Conservation (phyloP, 2,888 invertebrate genomes). For the Chrysolina haemoptera region DNA sequence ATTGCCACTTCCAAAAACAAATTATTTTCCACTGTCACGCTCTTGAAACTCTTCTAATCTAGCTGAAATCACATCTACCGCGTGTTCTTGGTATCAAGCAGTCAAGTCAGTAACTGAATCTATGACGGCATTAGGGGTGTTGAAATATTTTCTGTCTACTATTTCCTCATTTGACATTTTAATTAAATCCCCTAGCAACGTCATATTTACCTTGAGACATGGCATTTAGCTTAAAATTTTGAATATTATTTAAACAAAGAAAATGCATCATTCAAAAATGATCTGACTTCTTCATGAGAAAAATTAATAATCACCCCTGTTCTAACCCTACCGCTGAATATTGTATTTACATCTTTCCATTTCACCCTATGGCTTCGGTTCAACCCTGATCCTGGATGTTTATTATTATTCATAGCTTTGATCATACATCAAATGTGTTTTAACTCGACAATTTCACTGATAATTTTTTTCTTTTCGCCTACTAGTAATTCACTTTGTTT, state of each 20-base stretch:
- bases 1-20: not conserved
- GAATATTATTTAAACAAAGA: constrained; percentile 20
- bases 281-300: constrained; percentile 25
- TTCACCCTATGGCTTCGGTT: not conserved
- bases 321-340: constrained; percentile 18
- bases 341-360: not conserved
- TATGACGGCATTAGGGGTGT: constrained; percentile 27
- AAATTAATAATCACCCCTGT: constrained; percentile 33
- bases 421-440: not conserved
- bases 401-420: not conserved
- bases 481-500: not conserved
- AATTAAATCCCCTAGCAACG: constrained; percentile 22
- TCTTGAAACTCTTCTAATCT: constrained; percentile 24
- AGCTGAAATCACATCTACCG: constrained; percentile 9
- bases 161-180: constrained; percentile 21
- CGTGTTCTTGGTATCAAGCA: constrained; percentile 22
- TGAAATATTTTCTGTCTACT: constrained; percentile 29
- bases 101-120: constrained; percentile 29
- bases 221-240: constrained; percentile 21
- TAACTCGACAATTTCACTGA: not conserved
- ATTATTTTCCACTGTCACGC: constrained; percentile 7
- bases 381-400: not conserved
- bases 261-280: constrained; percentile 29
- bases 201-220: constrained; percentile 23
- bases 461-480: not conserved